Conservation (phyloP, 2,888 invertebrate genomes). For the Leuctra nigra region DNA sequence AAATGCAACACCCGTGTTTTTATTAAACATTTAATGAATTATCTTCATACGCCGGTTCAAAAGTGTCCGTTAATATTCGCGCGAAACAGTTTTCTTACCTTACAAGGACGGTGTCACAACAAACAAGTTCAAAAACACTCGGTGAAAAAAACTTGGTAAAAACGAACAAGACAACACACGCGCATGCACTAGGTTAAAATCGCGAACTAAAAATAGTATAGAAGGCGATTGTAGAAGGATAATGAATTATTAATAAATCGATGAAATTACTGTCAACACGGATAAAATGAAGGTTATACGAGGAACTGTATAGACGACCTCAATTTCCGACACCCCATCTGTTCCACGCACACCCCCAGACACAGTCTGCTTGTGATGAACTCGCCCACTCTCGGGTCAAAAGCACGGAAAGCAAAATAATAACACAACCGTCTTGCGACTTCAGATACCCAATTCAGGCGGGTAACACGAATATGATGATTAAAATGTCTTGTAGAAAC, state of each 20-base stretch:
- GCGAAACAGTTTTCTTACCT: neutral
- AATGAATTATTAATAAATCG: too few species aligned
- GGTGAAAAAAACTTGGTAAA: neutral
- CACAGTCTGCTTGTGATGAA: slow-evolving; percentile 39
- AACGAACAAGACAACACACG: neutral
- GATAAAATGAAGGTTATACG: slow-evolving; percentile 1
- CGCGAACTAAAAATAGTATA: neutral
- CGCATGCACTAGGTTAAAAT: neutral
- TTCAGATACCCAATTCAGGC: neutral
- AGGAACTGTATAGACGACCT: slow-evolving; percentile 26
- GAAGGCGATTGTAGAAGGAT: slow-evolving; percentile 33
- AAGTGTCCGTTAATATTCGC: slow-evolving; percentile 16
- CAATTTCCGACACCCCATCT: slow-evolving; percentile 35
- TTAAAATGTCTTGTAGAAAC: neutral
- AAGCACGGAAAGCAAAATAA: slow-evolving; percentile 61
- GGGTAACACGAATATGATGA: neutral
- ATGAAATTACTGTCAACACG: too few species aligned
- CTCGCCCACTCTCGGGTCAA: slow-evolving; percentile 51
- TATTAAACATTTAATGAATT: slow-evolving; percentile 36
- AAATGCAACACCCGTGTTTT: slow-evolving; percentile 35
- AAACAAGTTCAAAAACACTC: slow-evolving; percentile 3
- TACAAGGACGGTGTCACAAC: slow-evolving; percentile 21
- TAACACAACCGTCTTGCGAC: slow-evolving; percentile 46
- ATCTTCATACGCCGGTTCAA: neutral
- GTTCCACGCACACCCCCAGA: slow-evolving; percentile 40